Base-by-base conservation (phyloP, 1,140 invertebrate species). In the Maconellicoccus hirsutus region DNA sequence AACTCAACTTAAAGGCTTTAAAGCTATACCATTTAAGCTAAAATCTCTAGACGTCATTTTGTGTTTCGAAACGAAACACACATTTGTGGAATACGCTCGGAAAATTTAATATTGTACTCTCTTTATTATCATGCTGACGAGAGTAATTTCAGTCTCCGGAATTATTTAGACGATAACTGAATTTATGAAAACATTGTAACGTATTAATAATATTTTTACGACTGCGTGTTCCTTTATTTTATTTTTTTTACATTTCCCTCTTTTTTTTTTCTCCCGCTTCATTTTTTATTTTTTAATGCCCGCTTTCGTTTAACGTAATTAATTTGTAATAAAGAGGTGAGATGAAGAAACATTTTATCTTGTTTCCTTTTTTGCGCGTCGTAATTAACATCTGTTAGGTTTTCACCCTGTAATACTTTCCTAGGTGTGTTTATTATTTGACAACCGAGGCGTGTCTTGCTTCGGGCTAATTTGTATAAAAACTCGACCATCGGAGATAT, bases 31-130 rank as follows among this genome's bases (percentile, higher is more conserved):
- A 66, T 66, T 66, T 66, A 66, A 66, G 10, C 61, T 19, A 26
- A 66, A 66, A 66, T 66, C 61, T 66, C 61, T 19, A 26, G 61
- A 66, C 61, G 61, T 66, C 61, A 26, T 26, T 66, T 66, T 26
- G 61, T 25, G 61, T 66, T 66, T 66, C 61, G 14, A 66, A 25
- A 66, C 42, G 42, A 52, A 52, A 52, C 42, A 52, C 25, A 16
- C 61, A 66, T 66, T 66, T 66, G 21, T 66, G 61, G 3, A 19
- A 52, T 52, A 52, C 42, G 42, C 42, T 19, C 42, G 42, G 6
- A 52, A 52, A 52, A 52, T 52, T 52, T 52, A 52, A 52, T 52
- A 52, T 52, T 52, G 42, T 52, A 52, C 42, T 52, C 42, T 52
- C 42, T 52, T 52, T 52, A 52, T 52, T 52, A 52, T 52, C 42